These are phyloP conservation scores for Ephydatia muelleri DNA, from an alignment of 37 sponge, comb jelly and placozoan genomes.

Conservation along the genomic window DNA sequence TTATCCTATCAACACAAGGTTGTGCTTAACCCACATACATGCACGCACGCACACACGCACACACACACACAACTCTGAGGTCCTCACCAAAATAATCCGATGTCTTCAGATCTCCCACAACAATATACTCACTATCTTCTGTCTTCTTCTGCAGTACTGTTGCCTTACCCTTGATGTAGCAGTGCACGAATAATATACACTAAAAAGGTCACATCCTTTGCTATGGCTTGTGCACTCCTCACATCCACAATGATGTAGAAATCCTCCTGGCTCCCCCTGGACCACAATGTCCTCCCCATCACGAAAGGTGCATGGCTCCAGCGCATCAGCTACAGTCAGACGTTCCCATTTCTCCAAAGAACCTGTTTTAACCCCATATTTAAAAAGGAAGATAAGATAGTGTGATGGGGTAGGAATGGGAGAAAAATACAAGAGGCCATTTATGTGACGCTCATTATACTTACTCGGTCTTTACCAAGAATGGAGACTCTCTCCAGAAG, in stretches of 20 bases:
- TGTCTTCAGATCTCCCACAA: constrained; percentile 80
- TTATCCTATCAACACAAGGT: too few relatives aligned
- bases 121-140: constrained; percentile 77
- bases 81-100: constrained; percentile 93
- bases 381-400: background rate
- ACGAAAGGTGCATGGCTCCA: constrained; percentile 84
- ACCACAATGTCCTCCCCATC: constrained; percentile 85
- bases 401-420: background rate
- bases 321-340: constrained; percentile 92
- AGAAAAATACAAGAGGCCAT: background rate
- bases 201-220: background rate
- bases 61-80: too few relatives aligned
- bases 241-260: constrained; percentile 97
- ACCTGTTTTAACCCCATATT: constrained; percentile 30
- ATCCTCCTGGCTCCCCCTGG: constrained; percentile 94
- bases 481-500: constrained; percentile 94
- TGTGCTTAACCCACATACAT: background rate
- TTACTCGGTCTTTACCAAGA: constrained; percentile 53
- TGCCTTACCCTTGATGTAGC: constrained; percentile 81
- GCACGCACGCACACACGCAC: background rate
- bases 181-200: too few relatives aligned
- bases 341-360: constrained; percentile 96
- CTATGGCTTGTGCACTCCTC: background rate
- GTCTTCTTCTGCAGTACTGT: constrained; percentile 86
- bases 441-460: background rate